Base-by-base conservation (phyloP, 1,140 invertebrate genomes). In the Apis dorsata region DNA sequence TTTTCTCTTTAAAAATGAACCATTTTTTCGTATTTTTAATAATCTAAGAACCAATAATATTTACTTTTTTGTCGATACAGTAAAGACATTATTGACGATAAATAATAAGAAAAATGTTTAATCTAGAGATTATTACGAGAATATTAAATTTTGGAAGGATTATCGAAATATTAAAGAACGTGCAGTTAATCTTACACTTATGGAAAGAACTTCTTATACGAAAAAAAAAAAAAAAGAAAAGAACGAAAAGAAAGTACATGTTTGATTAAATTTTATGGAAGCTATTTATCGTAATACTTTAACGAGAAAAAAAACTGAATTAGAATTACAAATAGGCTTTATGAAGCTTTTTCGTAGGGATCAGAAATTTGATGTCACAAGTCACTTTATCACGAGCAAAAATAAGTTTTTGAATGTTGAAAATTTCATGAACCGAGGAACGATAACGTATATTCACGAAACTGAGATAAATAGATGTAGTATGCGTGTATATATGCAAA, bases 321-420 rank as follows among this genome's bases (percentile, higher is more conserved):
- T 86, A 74, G 85, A 70, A 78, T 85, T 79, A 55, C 75, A 83
- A 86, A 24, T 70, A 4, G 7, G 24, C 13, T n/a, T 24, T n/a
- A 55, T 74, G 51, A 21, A 49, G 21, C 78, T 28, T 44, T 76
- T 12, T 4, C 24, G 15, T 24, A 55, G 62, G 62, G 73, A 75
- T 65, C 65, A 53, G 15, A 57, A 62, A 85, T 79, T 51, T 59
- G 81, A n/a, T 84, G 79, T 28, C 44, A 57, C 34, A 53, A 59
- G 62, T 3, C 63, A 70, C 53, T 84, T 70, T 79, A 75, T 86
- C 65, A 11, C 0, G n/a, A 3, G 55, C 10, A 19, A 66, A 60
- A 79, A 28, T 79, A 84, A 80, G 60, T 84, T 73, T n/a, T 12
- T 28, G 10, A 19, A 49, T 21, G 3, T 0, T 62, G 15, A 57